Base-by-base conservation (phyloP, 2,797 vertebrate genomes). In the Cossypha dichroa region DNA sequence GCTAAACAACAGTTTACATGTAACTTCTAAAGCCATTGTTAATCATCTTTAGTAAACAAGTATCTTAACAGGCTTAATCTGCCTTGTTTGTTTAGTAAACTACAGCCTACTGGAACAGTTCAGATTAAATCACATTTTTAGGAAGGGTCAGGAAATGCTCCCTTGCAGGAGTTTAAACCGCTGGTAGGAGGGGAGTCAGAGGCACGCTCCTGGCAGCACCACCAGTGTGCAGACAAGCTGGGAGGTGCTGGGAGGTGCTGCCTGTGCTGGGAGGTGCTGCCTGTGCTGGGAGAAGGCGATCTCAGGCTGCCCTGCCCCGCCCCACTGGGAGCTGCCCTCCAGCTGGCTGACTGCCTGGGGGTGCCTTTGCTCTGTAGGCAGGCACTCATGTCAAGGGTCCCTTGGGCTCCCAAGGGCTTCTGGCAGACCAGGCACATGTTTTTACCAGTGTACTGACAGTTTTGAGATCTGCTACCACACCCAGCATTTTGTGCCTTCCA, bases 11-110 rank as follows among this genome's bases (percentile, higher is more conserved):
- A 6, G 23, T 70, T 93, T 79, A 66, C 22, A 16, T 56, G 41
- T 29, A 89, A 48, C 15, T 89, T 87, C 21, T 56, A 87, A 85
- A 80, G 15, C 36, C 28, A 33, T 49, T 29, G 31, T 82, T 84
- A 34, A 52, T 60, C 58, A 46, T 58, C 36, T 48, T 73, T 36
- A 67, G n/a, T 52, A 92, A 89, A 74, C 56, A 82, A 67, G 10
- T 28, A 52, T 41, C 31, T 82, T 62, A 87, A 48, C 7, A 56
- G 19, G 34, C 25, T 86, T 78, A 48, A 88, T 89, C 51, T 84
- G 22, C 21, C 21, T 48, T 20, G 5, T 59, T 36, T 49, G 46
- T 85, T 85, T 87, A 92, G 74, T 55, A 86, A 31, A 29, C 48
- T 51, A 9, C 9, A 73, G 38, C 12, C 36, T 62, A 13, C 31